Conservation (phyloP, 2,888 invertebrate genomes). For the Papilio protenor region DNA sequence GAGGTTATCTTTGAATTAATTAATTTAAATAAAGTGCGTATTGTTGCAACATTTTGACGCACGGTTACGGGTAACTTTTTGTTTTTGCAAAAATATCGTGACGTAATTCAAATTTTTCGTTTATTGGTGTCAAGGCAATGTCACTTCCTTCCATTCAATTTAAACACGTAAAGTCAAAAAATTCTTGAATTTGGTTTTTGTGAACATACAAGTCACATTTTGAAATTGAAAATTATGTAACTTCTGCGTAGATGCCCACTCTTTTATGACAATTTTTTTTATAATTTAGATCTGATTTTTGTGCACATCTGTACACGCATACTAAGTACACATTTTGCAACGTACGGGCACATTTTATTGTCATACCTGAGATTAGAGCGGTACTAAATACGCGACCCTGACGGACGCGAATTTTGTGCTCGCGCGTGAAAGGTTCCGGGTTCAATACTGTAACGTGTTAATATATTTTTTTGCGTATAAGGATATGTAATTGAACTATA, state of each 20-base stretch:
- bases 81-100: conserved; percentile 10
- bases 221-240: no score
- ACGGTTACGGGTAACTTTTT: not conserved
- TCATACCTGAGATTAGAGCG: conserved; percentile 12
- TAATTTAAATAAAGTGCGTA: not conserved
- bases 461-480: conserved; percentile 2
- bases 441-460: not conserved
- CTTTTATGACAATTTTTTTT: not conserved
- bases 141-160: not conserved
- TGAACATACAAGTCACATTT: no score
- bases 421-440: conserved; percentile 37
- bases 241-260: not conserved
- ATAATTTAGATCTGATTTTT: not conserved
- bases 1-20: not conserved
- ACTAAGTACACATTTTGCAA: not conserved
- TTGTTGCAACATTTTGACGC: not conserved
- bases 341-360: conserved; percentile 12
- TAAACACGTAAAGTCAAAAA: not conserved
- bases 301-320: not conserved
- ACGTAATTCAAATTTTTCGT: not conserved
- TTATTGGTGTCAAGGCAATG: not conserved
- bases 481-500: conserved; percentile 6
- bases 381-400: conserved; percentile 16
- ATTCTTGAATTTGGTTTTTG: not conserved
- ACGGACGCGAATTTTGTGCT: conserved; percentile 8